Conservation (phyloP, 2,113 vertebrate genomes). For the Zapus hudsonius region DNA sequence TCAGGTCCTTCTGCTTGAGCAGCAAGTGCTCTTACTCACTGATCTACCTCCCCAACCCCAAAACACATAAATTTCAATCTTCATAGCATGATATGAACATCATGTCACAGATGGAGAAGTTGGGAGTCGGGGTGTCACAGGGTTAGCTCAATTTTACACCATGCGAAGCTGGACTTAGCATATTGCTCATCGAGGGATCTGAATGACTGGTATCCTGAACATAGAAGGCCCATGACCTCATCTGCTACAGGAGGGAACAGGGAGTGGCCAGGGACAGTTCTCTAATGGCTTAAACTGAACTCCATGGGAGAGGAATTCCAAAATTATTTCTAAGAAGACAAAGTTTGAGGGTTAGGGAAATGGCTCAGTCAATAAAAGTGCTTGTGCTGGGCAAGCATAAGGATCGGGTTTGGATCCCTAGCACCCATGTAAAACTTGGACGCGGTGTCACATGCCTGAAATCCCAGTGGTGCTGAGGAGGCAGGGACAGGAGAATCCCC, state of each 20-base stretch:
- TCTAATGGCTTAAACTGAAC: background rate
- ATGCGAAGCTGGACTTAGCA: background rate
- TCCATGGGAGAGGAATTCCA: background rate
- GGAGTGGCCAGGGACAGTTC: background rate
- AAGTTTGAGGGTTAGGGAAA: background rate
- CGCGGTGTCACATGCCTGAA: no score
- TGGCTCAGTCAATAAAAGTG: no score
- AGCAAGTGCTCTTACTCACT: no score
- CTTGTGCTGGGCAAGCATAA: no score
- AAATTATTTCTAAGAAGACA: conserved; percentile 41
- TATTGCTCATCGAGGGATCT: no score
- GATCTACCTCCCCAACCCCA: no score
- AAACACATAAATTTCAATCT: background rate
- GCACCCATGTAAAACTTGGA: no score
- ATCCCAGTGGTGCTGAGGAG: no score
- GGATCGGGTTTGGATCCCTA: no score
- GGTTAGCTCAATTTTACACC: background rate
- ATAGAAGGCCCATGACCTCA: background rate
- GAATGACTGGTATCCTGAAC: background rate
- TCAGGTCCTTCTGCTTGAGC: no score
- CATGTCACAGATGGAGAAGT: background rate
- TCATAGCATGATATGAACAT: background rate
- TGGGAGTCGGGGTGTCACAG: background rate
- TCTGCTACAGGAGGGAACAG: background rate
- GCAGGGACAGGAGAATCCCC: no score